Base-by-base conservation (phyloP, 2,113 vertebrate genomes). In the Percopsis transmontana region DNA sequence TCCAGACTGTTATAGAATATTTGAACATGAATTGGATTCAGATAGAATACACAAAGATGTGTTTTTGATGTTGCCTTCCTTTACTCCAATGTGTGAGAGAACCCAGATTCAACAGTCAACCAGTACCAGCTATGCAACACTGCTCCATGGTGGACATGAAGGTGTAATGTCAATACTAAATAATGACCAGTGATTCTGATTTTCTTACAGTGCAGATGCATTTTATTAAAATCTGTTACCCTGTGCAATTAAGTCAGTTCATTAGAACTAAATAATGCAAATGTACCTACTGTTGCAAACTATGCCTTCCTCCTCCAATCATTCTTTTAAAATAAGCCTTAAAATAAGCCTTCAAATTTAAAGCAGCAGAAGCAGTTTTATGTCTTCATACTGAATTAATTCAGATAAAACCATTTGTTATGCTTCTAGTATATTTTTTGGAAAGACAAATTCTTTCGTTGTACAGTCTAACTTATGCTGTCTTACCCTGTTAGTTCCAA, bases 401-500 rank as follows among this genome's bases (percentile, higher is more conserved):
- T 50, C 48, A 10, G 48, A 51, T 51, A 10, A 51, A 51, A 20
- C 18, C 18, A 19, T n/a, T n/a, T 11, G 16, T 11, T 19, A 18
- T 51, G 18, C n/a, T n/a, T 51, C 20, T 10, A 11, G n/a, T 2
- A 10, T 19, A 11, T n/a, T 20, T 51, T 51, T 20, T 51, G 48
- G 48, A 19, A 19, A 19, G 48, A 51, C 20, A 10, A 51, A n/a
- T 51, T 21, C 9, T 51, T 51, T 51, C 6, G 20, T 20, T 51
- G 48, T 51, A 51, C 48, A 51, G 18, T 51, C 48, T 51, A 51
- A 51, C 48, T 51, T 20, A 51, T 51, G n/a, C 48, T 51, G 48
- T 51, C 18, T 51, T 51, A 33, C 48, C 48, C 48, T 19, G 48
- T 51, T 51, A 51, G 48, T 51, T 20, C 20, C 19, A 51, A 51